These are phyloP conservation scores for Opisthograptis luteolata DNA, from an alignment of 2,888 invertebrate species.

Conservation along the genomic window DNA sequence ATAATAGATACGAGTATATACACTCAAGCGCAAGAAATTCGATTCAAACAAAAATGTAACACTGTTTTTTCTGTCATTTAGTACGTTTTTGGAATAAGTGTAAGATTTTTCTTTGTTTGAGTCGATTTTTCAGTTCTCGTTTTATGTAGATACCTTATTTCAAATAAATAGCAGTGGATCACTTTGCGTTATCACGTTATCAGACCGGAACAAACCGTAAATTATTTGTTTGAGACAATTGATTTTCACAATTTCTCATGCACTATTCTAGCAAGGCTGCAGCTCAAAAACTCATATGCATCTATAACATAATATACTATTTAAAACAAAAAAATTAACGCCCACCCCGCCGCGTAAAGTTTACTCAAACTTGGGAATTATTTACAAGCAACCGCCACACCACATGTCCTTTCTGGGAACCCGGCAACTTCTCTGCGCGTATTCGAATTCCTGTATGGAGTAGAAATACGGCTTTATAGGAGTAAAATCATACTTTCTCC, in stretches of 20 bases:
- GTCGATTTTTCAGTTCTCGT: too few relatives aligned
- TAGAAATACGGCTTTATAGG: conserved; percentile 85
- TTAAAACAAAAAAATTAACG: conserved; percentile 38
- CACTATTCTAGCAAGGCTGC: neutral
- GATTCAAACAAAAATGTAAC: too few relatives aligned
- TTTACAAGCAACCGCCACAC: conserved; percentile 71
- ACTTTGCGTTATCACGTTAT: too few relatives aligned
- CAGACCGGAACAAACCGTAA: too few relatives aligned
- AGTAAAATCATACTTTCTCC: conserved; percentile 85
- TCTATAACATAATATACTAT: conserved; percentile 6
- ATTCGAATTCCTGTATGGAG: conserved; percentile 84
- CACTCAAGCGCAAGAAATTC: too few relatives aligned
- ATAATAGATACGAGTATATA: too few relatives aligned
- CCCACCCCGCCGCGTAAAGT: conserved; percentile 66
- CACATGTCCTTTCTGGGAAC: conserved; percentile 79
- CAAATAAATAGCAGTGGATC: too few relatives aligned
- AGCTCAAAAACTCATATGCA: too few relatives aligned
- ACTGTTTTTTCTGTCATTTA: too few relatives aligned
- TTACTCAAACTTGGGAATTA: conserved; percentile 79
- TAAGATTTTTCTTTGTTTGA: too few relatives aligned
- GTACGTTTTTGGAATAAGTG: too few relatives aligned
- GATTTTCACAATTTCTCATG: neutral
- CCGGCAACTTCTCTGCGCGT: conserved; percentile 76
- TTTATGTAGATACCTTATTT: too few relatives aligned
- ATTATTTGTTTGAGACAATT: neutral